Conservation (phyloP, 2,113 vertebrate genomes). For the Pelvicachromis taeniatus region DNA sequence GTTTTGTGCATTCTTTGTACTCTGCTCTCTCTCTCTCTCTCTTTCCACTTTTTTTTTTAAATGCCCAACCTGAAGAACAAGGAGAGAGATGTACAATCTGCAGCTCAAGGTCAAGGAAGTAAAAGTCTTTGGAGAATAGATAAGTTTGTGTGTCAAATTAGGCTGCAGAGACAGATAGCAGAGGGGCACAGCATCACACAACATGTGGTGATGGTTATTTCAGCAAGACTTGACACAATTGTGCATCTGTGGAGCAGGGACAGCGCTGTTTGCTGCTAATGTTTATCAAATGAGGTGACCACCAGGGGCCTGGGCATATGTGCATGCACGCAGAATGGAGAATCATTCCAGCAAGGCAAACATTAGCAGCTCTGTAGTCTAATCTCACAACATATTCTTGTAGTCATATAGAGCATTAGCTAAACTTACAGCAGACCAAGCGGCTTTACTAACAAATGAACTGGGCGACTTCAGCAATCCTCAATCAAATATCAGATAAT, state of each 20-base stretch:
- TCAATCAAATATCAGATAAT: slow-evolving; percentile 37
- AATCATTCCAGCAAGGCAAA: neutral
- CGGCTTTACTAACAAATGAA: neutral
- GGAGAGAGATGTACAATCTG: neutral
- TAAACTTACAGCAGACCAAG: neutral
- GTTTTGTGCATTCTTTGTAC: neutral
- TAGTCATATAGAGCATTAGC: slow-evolving; percentile 1
- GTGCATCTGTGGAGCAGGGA: neutral
- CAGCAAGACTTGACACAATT: neutral
- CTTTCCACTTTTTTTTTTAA: neutral
- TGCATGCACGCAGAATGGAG: neutral
- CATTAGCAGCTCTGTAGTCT: neutral
- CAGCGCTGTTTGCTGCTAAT: neutral
- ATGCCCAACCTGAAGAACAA: neutral
- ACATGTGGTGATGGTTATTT: neutral
- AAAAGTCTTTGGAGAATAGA: neutral
- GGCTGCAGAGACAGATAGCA: neutral
- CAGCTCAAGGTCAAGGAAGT: neutral
- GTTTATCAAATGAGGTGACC: slow-evolving; percentile 2
- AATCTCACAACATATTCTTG: neutral
- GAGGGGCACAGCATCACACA: neutral
- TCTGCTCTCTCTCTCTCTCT: neutral
- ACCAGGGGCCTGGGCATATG: neutral
- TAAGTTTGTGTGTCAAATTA: neutral
- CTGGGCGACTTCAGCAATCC: slow-evolving; percentile 3